These are phyloP conservation scores for Chaetodon auriga DNA, from an alignment of 2,113 vertebrate species.

Conservation along the genomic window DNA sequence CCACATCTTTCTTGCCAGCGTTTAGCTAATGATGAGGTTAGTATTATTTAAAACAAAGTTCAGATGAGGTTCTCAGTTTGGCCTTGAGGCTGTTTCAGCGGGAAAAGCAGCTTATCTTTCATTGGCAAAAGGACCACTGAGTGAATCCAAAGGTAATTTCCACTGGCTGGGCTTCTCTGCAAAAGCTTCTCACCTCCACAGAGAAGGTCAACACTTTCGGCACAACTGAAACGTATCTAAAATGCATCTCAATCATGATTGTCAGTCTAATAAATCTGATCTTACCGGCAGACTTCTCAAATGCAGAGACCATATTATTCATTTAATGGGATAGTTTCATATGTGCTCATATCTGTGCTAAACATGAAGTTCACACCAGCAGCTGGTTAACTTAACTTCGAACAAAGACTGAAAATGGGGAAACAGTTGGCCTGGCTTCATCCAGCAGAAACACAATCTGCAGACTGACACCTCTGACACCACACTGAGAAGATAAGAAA, in stretches of 20 bases:
- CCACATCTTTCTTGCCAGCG: slow-evolving; percentile 24
- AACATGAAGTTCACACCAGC: not conserved
- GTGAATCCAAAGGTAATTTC: slow-evolving; percentile 5
- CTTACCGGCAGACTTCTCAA: not conserved
- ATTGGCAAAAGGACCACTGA: slow-evolving; percentile 6
- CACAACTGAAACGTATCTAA: not conserved
- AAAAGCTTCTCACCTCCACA: slow-evolving; percentile 12
- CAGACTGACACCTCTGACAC: not conserved
- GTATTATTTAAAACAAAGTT: slow-evolving; percentile 63
- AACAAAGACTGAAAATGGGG: not conserved
- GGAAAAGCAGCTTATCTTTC: slow-evolving; percentile 26
- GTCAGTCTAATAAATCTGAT: not conserved
- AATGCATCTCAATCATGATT: not conserved
- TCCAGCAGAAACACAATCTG: not conserved
- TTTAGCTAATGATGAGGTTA: slow-evolving; percentile 54
- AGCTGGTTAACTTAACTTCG: not conserved
- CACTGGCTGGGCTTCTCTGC: not conserved
- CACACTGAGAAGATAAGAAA: not conserved
- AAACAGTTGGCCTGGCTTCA: not conserved
- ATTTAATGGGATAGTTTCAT: not conserved
- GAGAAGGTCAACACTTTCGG: slow-evolving; percentile 37
- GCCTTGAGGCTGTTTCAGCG: slow-evolving; percentile 13
- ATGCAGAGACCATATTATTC: not conserved
- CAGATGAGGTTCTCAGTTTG: slow-evolving; percentile 29
- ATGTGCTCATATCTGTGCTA: not conserved